Evolutionary conservation across 30 jellyfish, hydroid and myxozoan genomes (phyloP).

Genomic region (Nemopilema nomurai): DNA sequence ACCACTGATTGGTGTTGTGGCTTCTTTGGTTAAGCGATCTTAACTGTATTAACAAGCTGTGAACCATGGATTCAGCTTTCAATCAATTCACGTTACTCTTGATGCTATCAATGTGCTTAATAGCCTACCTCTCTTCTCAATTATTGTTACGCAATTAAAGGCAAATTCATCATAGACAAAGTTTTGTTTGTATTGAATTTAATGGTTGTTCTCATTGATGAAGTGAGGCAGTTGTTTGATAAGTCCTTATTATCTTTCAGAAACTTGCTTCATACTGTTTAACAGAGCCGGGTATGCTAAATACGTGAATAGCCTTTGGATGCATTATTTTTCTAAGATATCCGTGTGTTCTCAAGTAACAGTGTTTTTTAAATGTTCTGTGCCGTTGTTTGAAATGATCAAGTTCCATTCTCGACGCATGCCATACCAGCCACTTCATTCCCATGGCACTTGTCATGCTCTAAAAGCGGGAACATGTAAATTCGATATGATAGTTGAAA

Average conservation of each 20-base stretch:
- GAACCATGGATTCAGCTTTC: too few species aligned
- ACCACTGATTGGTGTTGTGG: too few species aligned
- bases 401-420: background rate
- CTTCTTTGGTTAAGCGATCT: too few species aligned
- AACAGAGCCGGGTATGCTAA: constrained; percentile 76
- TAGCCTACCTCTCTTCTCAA: too few species aligned
- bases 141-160: background rate
- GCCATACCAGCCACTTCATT: too few species aligned
- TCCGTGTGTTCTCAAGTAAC: background rate
- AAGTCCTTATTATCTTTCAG: constrained; percentile 2
- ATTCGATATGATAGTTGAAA: background rate
- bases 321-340: background rate
- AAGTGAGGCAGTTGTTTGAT: background rate
- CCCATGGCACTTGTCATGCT: background rate
- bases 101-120: too few species aligned
- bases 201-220: background rate
- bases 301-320: background rate
- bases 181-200: background rate
- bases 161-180: background rate
- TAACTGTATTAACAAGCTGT: too few species aligned
- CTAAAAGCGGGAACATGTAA: too few species aligned
- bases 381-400: background rate
- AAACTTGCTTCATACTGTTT: constrained; percentile 68
- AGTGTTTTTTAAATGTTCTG: background rate
- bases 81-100: too few species aligned